Evolutionary conservation across 1,140 invertebrate species (phyloP), one percentile per base, ranked within the genome.

Genomic region (Tetramorium alpestre): DNA sequence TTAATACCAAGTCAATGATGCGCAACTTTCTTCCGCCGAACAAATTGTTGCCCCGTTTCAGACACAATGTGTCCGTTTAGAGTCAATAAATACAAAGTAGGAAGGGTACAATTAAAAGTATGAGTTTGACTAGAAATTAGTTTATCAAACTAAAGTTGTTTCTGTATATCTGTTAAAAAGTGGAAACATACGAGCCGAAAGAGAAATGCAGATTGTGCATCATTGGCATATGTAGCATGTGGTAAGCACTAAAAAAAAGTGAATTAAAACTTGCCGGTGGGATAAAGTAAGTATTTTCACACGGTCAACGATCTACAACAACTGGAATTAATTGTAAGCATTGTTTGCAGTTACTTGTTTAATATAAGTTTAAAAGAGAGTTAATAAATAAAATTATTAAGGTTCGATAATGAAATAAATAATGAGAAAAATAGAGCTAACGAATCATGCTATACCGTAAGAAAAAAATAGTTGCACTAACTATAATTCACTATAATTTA

Each of bases 151-250:
- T 22, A 22, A 22, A 11, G 33, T 47, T 28, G 16, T 64, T 25
- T 60, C 28, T 78, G 11, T 22, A 44, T 41, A 33, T 73, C 28
- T 25, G 22, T 58, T 38, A 22, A 18, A 62, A 64, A 47, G 6
- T 56, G 25, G 22, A 81, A 56, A n/a, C 70, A 41, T 41, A 41
- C n/a, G 33, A 78, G 8, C 1, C 0, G 4, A 28, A 41, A 67
- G 47, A 54, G 22, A 80, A 54, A 41, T 62, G 2, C 54, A 69
- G 62, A 81, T 81, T 81, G 65, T 49, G 33, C 49, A 81, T 81
- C 51, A 44, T 11, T 44, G 33, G 10, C 47, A 13, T 56, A 13
- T 56, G 0, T 33, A 56, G 6, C 11, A 6, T 60, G 18, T 49
- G 2, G 18, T 62, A 25, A 54, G 5, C 16, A 44, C 25, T 69